Percentiles rank a stretch among this genome's conserved stretches.
These are phyloP conservation scores for Euzophera pinguis DNA, from an alignment of 2,888 invertebrate genomes.

Conservation along the genomic window DNA sequence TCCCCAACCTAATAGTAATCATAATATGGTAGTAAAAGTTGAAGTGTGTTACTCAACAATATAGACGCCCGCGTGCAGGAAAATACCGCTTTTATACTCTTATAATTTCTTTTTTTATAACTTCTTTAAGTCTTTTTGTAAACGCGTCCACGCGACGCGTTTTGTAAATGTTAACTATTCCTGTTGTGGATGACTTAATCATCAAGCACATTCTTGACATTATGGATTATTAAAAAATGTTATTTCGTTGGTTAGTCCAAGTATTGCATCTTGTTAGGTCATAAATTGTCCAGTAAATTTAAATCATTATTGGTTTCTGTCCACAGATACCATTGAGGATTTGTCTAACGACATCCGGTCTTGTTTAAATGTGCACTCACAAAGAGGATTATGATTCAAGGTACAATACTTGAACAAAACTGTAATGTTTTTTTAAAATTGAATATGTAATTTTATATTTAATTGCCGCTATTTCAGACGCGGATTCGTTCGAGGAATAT, in stretches of 20 bases:
- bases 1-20: too few species aligned
- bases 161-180: too few species aligned
- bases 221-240: too few species aligned
- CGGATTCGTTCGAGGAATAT: constrained; percentile 85
- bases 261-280: constrained; percentile 23
- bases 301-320: constrained; percentile 29
- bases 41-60: too few species aligned
- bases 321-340: constrained; percentile 46
- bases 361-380: constrained; percentile 33
- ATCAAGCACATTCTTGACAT: too few species aligned
- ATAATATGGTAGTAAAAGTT: too few species aligned
- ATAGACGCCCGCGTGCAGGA: too few species aligned
- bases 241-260: constrained; percentile 22
- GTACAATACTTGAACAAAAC: constrained; percentile 35
- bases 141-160: too few species aligned
- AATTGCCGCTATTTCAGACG: constrained; percentile 74
- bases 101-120: too few species aligned
- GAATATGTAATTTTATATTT: background rate
- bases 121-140: too few species aligned
- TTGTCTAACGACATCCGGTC: constrained; percentile 37
- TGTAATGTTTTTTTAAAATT: constrained; percentile 13
- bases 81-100: too few species aligned
- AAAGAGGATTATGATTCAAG: constrained; percentile 32
- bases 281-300: background rate
- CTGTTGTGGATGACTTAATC: too few species aligned